Base-by-base conservation (phyloP, 92 coral and sea anemone genomes). In the Epizoanthus ramosus region DNA sequence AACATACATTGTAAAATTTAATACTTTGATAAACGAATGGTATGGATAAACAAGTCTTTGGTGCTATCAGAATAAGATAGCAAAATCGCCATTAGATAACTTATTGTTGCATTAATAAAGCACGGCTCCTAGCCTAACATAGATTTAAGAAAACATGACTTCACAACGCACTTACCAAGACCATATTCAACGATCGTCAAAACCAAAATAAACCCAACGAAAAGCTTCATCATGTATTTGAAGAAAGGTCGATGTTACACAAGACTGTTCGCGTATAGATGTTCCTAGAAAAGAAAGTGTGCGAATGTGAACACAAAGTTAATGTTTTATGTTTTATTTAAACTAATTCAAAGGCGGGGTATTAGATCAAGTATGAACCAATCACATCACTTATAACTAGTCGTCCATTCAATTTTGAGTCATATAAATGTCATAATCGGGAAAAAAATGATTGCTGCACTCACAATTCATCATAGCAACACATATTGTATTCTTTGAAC, bases 161-260 rank as follows among this genome's bases (percentile, higher is more conserved):
- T 37, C 6, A 37, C 43, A 0, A 37, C 5, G 3, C 43, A 33
- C 75, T 71, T 71, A 71, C 75, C 75, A 71, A 71, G 75, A 8
- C 58, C 57, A 47, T 41, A 71, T 37, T 47, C 58, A n/a, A 19
- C 58, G 33, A 25, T n/a, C 31, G n/a, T 37, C 75, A 71, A 71
- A 71, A 47, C 31, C 8, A 71, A 31, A 21, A 71, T 24, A 39
- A 71, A 57, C 3, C 75, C 75, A 10, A 71, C 57, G 24, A 71
- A 71, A 45, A 16, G n/a, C 75, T 71, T 71, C 75, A 71, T 71
- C 45, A n/a, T 71, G 19, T 23, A 41, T 22, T 39, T 8, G 75
- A 71, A n/a, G 14, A 17, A 33, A 67, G 50, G 4, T 28, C 45
- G 50, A 37, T 9, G n/a, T 71, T 14, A 66, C 8, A 19, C 58